Evolutionary conservation across 1,140 invertebrate genomes (phyloP), one percentile per base, ranked within the genome.

Genomic region (Anoplolepis gracilipes): DNA sequence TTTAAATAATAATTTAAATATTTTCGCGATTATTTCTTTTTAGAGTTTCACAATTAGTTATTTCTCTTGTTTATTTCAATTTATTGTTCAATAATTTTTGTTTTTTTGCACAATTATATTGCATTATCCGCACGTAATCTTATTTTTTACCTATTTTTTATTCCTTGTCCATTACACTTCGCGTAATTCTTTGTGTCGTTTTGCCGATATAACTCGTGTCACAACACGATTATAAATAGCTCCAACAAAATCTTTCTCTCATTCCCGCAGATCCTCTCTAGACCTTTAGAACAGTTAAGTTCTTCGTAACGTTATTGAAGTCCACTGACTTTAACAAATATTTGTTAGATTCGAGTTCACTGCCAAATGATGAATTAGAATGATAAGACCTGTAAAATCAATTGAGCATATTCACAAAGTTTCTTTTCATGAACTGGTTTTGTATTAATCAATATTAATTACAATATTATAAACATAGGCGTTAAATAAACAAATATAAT

Each of bases 101-200:
- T 77, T 65, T 69, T 30, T 28, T 28, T 16, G 1, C 7, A 42
- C 13, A 39, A 46, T 73, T 82, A 42, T 64, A 65, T 67, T 19
- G 57, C 67, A 65, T 53, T 16, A 55, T 39, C 81, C 19, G 25
- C 28, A 11, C 4, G 61, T 22, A 86, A 85, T 84, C 86, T 87
- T 87, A 70, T 67, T 77, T 70, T 57, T 88, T 65, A 76, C 49
- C 67, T 85, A 67, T 78, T 78, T 76, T 30, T 72, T 77, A 62
- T 46, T 5, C 13, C 61, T 53, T 55, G n/a, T 59, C 5, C 33
- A 36, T 36, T 6, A 36, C 6, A 4, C 33, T 36, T 36, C 33
- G 86, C 86, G 84, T 85, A 84, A 85, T 81, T 53, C 25, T 25
- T 46, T 33, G 36, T 42, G 30, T 61, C 49, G 25, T 87, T 82